phyloP scores from a whole-genome alignment of 2,797 vertebrate genomes.

The Sorex maritimensis region DNA sequence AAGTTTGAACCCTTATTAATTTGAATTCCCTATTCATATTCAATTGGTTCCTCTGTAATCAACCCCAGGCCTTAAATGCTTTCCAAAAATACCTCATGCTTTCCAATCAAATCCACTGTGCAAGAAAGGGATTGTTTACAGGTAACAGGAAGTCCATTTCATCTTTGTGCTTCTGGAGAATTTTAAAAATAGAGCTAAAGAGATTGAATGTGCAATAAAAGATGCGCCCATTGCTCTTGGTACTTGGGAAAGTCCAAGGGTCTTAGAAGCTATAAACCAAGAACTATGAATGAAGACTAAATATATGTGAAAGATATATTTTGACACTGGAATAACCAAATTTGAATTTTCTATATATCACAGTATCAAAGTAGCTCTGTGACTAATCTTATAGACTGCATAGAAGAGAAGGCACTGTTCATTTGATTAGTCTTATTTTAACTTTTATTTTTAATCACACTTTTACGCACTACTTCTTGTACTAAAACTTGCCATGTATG shows the following conservation, averaged over 20 bases:
- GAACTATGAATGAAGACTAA: not conserved
- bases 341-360: not conserved
- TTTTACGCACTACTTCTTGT: not conserved
- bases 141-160: not conserved
- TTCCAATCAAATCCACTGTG: not conserved
- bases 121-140: not conserved
- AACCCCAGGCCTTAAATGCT: not conserved
- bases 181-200: not conserved
- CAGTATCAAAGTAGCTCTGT: not conserved
- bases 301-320: not conserved
- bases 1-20: not conserved
- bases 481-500: not conserved
- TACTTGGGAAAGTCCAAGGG: not conserved
- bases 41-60: not conserved
- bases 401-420: not conserved
- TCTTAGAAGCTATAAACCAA: not conserved
- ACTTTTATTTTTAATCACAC: not conserved
- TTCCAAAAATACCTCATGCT: not conserved
- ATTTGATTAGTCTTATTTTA: slow-evolving; percentile 40
- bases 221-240: not conserved
- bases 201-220: not conserved
- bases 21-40: not conserved
- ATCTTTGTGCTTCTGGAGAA: not conserved
- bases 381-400: slow-evolving; percentile 41
- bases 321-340: not conserved